These are phyloP conservation scores for Phalacrocorax brasilianus DNA, from an alignment of 2,113 vertebrate genomes.

Conservation along the genomic window DNA sequence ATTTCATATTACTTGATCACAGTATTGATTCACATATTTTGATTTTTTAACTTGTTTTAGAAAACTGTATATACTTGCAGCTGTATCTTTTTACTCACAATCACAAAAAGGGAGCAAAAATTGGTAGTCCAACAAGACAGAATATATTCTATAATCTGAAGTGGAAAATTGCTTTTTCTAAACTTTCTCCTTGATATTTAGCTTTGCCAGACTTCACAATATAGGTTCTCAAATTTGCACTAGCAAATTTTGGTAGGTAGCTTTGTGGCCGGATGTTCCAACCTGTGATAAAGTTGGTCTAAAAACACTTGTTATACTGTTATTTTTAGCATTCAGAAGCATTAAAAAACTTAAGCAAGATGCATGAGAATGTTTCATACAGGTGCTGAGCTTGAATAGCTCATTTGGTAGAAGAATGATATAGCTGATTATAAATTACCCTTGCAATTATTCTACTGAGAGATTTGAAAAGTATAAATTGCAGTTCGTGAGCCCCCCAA, in stretches of 20 bases:
- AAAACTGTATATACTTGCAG: background rate
- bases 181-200: background rate
- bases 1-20: background rate
- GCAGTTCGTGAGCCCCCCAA: background rate
- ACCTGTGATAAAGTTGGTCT: background rate
- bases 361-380: background rate
- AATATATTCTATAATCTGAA: background rate
- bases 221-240: background rate
- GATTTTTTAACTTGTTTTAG: background rate
- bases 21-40: background rate
- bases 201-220: background rate
- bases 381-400: background rate
- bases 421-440: background rate
- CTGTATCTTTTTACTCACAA: background rate
- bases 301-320: background rate
- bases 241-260: background rate
- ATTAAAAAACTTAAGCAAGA: background rate
- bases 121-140: fast-evolving
- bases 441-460: background rate
- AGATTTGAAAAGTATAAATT: background rate
- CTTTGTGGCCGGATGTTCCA: background rate
- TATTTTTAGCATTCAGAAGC: background rate
- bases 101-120: background rate
- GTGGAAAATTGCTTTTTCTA: background rate
- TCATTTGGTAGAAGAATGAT: background rate